A percentile compares a stretch with the other conserved stretches of the same genome.
Conservation (phyloP, 2,797 vertebrate species). For the Uromys caudimaculatus region DNA sequence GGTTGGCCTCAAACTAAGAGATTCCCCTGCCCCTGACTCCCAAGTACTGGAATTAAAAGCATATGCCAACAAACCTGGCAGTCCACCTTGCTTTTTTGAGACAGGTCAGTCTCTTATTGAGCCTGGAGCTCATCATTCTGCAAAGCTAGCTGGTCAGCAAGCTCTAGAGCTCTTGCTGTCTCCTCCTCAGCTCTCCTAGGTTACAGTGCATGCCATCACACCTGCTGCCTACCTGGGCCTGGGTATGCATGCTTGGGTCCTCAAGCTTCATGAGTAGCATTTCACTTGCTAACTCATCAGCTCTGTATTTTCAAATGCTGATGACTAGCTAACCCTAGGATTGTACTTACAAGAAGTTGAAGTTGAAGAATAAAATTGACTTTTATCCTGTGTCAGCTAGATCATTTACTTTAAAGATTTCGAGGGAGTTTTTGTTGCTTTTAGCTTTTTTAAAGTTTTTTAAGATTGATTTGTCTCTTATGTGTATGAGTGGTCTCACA, state of each 20-base stretch:
- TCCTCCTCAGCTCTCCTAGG: too few relatives aligned
- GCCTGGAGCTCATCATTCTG: background rate
- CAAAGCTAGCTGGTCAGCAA: background rate
- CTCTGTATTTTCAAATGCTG: conserved; percentile 15
- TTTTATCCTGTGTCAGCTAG: background rate
- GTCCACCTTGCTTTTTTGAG: background rate
- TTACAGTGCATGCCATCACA: background rate
- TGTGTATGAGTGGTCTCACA: background rate
- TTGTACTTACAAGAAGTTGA: background rate
- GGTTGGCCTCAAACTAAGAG: background rate
- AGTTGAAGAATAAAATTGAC: background rate
- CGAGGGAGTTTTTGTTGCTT: background rate
- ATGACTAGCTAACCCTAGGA: background rate
- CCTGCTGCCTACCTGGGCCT: background rate
- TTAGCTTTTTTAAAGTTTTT: background rate
- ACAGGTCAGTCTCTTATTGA: background rate
- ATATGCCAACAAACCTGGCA: background rate
- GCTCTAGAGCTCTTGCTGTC: background rate
- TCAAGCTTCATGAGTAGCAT: background rate
- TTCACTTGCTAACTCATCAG: background rate
- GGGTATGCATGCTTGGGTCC: background rate
- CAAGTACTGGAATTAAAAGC: background rate
- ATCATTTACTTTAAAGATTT: background rate
- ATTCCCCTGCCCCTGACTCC: background rate
- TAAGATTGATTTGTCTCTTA: background rate